These are phyloP conservation scores for Cataglyphis albicans DNA, from an alignment of 2,888 invertebrate species.

Conservation along the genomic window DNA sequence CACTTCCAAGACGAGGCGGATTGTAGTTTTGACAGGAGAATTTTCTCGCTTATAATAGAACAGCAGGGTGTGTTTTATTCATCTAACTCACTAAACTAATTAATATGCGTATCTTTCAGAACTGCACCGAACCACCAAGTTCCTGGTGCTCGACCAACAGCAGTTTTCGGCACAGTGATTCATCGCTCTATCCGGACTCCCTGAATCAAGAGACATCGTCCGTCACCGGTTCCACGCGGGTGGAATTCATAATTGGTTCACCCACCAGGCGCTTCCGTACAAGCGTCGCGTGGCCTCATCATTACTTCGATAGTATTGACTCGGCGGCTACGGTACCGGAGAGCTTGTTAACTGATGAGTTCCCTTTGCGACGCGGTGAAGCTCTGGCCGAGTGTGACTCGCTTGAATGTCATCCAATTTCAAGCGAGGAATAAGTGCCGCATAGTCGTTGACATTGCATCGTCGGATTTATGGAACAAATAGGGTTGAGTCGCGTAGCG, in stretches of 20 bases:
- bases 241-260: conserved; percentile 86
- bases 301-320: conserved; percentile 91
- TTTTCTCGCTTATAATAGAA: conserved; percentile 17
- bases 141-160: conserved; percentile 83
- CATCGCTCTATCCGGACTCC: conserved; percentile 86
- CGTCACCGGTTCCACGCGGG: conserved; percentile 86
- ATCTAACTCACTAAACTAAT: not conserved
- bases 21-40: not conserved
- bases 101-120: conserved; percentile 73
- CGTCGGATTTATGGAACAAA: not conserved
- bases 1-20: conserved; percentile 25
- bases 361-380: conserved; percentile 86
- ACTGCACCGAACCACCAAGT: conserved; percentile 81
- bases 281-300: conserved; percentile 84
- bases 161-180: conserved; percentile 81
- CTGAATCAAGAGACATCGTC: conserved; percentile 86
- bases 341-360: conserved; percentile 85
- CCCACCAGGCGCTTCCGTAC: conserved; percentile 84
- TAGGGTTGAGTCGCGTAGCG: conserved; percentile 21
- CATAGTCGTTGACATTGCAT: conserved; percentile 5
- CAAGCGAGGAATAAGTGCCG: conserved; percentile 77
- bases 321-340: conserved; percentile 84
- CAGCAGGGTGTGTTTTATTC: not conserved
- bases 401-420: conserved; percentile 86
- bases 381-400: conserved; percentile 88